Conservation (phyloP, 2,888 invertebrate species). For the Enoplolaimus lenunculus region DNA sequence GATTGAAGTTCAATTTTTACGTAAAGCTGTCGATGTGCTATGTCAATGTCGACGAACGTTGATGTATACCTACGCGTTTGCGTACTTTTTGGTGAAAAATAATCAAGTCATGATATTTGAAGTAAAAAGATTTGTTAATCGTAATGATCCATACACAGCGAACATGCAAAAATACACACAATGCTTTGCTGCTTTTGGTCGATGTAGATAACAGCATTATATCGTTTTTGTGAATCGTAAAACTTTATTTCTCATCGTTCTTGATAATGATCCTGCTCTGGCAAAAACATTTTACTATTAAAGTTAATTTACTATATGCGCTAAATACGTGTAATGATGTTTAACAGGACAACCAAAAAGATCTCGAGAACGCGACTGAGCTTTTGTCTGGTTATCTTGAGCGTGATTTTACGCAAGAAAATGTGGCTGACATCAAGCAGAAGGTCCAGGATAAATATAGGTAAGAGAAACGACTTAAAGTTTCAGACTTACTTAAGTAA, state of each 20-base stretch:
- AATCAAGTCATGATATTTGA: conserved; percentile 98
- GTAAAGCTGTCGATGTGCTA: conserved; percentile 59
- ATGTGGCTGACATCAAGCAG: conserved; percentile 90
- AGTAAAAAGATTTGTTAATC: conserved; percentile 40
- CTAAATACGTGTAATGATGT: too few species aligned
- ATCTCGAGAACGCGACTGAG: conserved; percentile 92
- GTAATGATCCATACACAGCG: too few species aligned
- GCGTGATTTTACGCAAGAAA: conserved; percentile 88
- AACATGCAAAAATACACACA: not conserved
- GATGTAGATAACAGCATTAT: not conserved
- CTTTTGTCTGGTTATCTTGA: conserved; percentile 91
- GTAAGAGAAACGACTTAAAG: too few species aligned
- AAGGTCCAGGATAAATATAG: conserved; percentile 96
- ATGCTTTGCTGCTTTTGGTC: not conserved
- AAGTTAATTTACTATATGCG: too few species aligned
- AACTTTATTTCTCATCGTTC: not conserved
- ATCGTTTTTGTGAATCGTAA: conserved; percentile 18
- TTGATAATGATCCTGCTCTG: not conserved
- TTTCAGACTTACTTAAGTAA: too few species aligned
- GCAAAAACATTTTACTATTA: too few species aligned
- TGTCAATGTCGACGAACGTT: conserved; percentile 92
- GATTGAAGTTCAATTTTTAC: conserved; percentile 98
- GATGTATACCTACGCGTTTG: conserved; percentile 99
- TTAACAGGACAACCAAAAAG: conserved; percentile 88
- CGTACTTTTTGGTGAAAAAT: conserved; percentile 90